Evolutionary conservation across 1,140 invertebrate species (phyloP).

Genomic region (Probaryconus sp.): DNA sequence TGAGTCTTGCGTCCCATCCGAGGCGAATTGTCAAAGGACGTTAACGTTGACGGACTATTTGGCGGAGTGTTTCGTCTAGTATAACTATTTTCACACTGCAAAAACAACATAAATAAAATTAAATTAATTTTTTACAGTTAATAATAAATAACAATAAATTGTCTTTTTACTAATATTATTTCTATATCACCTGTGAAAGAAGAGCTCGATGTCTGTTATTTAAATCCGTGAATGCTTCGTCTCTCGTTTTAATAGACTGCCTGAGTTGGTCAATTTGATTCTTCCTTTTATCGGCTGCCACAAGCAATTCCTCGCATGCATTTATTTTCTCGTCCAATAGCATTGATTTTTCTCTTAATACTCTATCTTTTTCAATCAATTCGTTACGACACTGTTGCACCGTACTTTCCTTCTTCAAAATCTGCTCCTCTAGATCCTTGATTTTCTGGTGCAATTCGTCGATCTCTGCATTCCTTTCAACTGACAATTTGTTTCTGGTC

Average conservation of each 20-base stretch:
- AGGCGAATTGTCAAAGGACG: constrained; percentile 52
- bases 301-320: constrained; percentile 68
- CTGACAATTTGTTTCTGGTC: constrained; percentile 62
- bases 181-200: constrained; percentile 67
- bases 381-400: constrained; percentile 70
- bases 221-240: constrained; percentile 73
- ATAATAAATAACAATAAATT: not conserved
- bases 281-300: constrained; percentile 71
- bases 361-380: constrained; percentile 68
- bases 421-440: constrained; percentile 75
- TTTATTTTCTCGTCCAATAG: constrained; percentile 70
- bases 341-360: constrained; percentile 69
- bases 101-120: constrained; percentile 5
- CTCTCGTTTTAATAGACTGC: constrained; percentile 70
- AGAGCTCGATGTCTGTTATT: constrained; percentile 74
- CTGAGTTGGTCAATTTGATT: constrained; percentile 74
- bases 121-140: not conserved
- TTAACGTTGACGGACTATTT: constrained; percentile 65
- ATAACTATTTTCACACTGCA: constrained; percentile 71
- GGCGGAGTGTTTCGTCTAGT: constrained; percentile 66
- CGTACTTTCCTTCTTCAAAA: constrained; percentile 66
- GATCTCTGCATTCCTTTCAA: constrained; percentile 65
- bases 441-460: constrained; percentile 66
- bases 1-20: constrained; percentile 56
- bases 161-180: constrained; percentile 9